Evolutionary conservation across 2,797 vertebrate genomes (phyloP).

Genomic region (Sebastes hubbsi): DNA sequence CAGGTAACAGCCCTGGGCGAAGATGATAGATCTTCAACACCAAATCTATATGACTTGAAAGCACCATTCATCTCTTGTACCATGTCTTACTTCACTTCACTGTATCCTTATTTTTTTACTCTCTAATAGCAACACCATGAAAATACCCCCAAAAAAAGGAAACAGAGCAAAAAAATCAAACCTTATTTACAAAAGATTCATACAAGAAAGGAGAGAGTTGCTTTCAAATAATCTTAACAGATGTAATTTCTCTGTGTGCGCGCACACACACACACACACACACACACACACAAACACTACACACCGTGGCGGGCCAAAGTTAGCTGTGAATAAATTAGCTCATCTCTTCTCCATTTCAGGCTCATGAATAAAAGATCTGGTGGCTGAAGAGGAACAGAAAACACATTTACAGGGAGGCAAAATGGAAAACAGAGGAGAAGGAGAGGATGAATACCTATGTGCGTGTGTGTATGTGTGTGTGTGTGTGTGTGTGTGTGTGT

Average conservation of each 20-base stretch:
- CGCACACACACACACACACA: conserved; percentile 2
- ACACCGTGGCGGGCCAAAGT: conserved; percentile 68
- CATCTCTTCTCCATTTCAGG: conserved; percentile 73
- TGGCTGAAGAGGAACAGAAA: conserved; percentile 76
- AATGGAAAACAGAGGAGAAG: conserved; percentile 74
- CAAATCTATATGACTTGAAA: background rate
- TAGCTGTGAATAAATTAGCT: conserved; percentile 81
- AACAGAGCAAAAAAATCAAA: conserved; percentile 16
- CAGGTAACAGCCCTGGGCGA: background rate
- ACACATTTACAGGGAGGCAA: conserved; percentile 75
- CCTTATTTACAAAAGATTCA: conserved; percentile 32
- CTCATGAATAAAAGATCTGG: conserved; percentile 82
- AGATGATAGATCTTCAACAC: background rate
- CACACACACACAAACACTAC: conserved; percentile 46
- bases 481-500: conserved; percentile 41
- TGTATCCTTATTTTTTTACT: conserved; percentile 14
- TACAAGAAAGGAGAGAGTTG: conserved; percentile 32
- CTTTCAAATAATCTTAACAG: conserved; percentile 59
- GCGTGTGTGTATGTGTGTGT: conserved; percentile 19
- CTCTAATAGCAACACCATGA: conserved; percentile 9
- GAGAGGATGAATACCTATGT: conserved; percentile 60
- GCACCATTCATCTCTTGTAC: background rate
- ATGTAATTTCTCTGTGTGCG: conserved; percentile 39
- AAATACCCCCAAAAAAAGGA: background rate
- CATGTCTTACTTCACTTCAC: background rate